Base-by-base conservation (phyloP, 2,888 invertebrate genomes). In the Leptogaster cylindrica region DNA sequence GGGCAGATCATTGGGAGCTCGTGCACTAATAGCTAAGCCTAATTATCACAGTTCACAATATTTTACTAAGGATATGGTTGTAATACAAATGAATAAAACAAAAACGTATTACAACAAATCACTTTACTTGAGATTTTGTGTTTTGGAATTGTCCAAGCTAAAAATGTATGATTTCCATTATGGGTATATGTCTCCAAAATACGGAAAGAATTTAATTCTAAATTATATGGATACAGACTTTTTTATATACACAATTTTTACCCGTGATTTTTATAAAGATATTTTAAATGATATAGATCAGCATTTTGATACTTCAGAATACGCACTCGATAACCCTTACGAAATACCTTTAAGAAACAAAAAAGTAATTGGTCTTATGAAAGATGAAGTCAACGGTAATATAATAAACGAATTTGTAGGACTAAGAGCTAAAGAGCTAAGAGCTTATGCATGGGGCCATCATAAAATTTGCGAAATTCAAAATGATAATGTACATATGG, bases 251-350 rank as follows among this genome's bases (percentile, higher is more conserved):
- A 61, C 41, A 12, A 65, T 71, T 46, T 36, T 12, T 18, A 70
- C 68, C 2, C 16, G 64, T n/a, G 67, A 70, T 68, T 65, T 72
- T 36, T 72, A 71, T 51, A 36, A 68, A 14, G 70, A 70, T 61
- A 61, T 70, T 27, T 25, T 39, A 33, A 6, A 14, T 48, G 68
- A 69, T 63, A 67, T 69, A 31, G 41, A 31, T 8, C 7, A 6
- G 3, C 27, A 67, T 44, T 79, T 78, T 71, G 78, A 79, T 72
- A 76, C 75, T 28, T 75, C 75, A 3, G 73, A 74, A 67, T 76
- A 74, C 67, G 25, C 64, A 7, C 5, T 36, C 5, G 50, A 72
- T 55, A 77, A 77, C 72, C 6, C 58, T 7, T 75, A n/a, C n/a
- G n/a, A n/a, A n/a, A n/a, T n/a, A n/a, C n/a, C n/a, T n/a, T n/a